Evolutionary conservation across 2,888 invertebrate genomes (phyloP).

Genomic region (Ashinkailepas kermadecensis): DNA sequence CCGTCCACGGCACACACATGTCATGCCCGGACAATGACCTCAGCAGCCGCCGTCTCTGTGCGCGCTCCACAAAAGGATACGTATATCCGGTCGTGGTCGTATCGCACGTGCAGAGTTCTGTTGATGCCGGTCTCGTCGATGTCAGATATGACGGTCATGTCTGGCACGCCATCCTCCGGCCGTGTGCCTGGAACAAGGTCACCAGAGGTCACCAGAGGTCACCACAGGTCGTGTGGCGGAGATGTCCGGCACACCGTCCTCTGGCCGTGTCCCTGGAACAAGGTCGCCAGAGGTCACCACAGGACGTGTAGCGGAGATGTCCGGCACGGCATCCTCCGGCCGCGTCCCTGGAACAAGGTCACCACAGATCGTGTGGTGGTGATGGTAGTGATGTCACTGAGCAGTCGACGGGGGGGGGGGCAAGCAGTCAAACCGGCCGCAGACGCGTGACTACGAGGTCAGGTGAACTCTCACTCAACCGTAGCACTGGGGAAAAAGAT

Average conservation of each 20-base stretch:
- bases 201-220: neutral
- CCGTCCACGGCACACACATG: neutral
- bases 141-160: constrained; percentile 85
- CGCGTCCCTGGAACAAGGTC: neutral
- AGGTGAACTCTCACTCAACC: too few species aligned
- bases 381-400: neutral
- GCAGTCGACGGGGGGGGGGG: neutral
- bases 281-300: neutral
- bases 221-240: constrained; percentile 53
- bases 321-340: neutral
- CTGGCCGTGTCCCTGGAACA: constrained; percentile 40
- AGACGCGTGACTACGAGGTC: too few species aligned
- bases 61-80: constrained; percentile 64
- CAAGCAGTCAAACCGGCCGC: too few species aligned
- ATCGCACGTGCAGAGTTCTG: constrained; percentile 72
- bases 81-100: constrained; percentile 74
- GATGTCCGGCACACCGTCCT: constrained; percentile 82
- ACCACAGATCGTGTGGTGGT: too few species aligned
- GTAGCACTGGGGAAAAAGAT: too few species aligned
- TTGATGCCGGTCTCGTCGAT: constrained; percentile 84
- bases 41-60: neutral
- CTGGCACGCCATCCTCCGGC: constrained; percentile 68
- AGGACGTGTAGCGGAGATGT: too few species aligned
- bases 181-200: constrained; percentile 35
- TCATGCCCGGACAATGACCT: neutral